These are phyloP conservation scores for Scotopteryx bipunctaria DNA, from an alignment of 2,888 invertebrate species.

Conservation along the genomic window DNA sequence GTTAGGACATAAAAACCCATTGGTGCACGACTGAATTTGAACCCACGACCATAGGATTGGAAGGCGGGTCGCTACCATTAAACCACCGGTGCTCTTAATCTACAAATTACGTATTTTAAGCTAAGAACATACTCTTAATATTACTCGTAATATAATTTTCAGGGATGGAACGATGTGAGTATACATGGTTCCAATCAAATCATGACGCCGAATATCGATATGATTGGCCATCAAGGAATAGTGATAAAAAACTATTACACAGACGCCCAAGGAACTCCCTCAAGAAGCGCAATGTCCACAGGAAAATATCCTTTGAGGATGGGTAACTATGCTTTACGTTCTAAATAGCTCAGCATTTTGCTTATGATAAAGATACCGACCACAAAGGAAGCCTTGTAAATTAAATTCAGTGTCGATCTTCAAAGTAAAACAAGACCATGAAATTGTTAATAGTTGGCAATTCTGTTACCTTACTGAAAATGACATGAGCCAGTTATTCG, in stretches of 20 bases:
- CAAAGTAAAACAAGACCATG: background rate
- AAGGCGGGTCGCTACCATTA: too few species aligned
- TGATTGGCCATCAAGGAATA: constrained; percentile 90
- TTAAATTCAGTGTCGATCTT: constrained; percentile 5
- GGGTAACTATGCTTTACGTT: constrained; percentile 72
- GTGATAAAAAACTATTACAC: constrained; percentile 92
- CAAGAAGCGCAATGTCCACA: constrained; percentile 89
- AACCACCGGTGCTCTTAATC: background rate
- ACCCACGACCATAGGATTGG: too few species aligned
- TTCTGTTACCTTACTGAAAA: constrained; percentile 1
- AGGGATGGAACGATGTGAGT: constrained; percentile 95
- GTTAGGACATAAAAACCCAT: too few species aligned
- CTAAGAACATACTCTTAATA: too few species aligned
- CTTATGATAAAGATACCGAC: background rate
- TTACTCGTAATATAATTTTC: constrained; percentile 43
- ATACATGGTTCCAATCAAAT: constrained; percentile 93
- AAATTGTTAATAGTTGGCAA: background rate
- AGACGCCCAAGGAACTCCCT: constrained; percentile 90
- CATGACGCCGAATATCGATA: constrained; percentile 94
- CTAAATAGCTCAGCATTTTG: background rate
- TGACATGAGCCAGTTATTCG: background rate
- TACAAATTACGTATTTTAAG: background rate
- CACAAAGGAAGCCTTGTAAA: constrained; percentile 2
- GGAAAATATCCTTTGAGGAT: constrained; percentile 92
- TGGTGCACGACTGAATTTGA: too few species aligned